phyloP scores from a whole-genome alignment of 2,113 vertebrate genomes.

The Ceratotherium simum region DNA sequence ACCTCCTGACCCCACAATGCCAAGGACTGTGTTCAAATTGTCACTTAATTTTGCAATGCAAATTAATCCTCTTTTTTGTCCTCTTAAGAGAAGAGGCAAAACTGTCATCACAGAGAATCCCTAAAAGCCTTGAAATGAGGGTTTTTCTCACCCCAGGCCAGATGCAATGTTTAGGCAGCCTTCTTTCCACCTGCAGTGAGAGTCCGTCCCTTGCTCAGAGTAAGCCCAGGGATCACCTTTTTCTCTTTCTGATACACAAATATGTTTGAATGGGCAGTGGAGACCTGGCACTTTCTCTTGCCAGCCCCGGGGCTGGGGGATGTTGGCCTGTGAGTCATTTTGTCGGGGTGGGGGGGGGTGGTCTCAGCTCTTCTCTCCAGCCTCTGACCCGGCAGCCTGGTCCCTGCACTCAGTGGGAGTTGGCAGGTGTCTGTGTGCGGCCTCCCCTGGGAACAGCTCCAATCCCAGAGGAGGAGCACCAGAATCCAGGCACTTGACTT shows the following conservation, averaged over 20 bases:
- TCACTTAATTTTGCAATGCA: background rate
- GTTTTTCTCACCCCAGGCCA: background rate
- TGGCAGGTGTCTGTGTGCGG: background rate
- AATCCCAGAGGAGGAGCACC: background rate
- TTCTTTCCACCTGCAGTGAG: too few species aligned
- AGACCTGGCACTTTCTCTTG: background rate
- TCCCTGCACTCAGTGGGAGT: background rate
- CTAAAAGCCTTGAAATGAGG: background rate
- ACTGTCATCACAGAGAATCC: too few species aligned
- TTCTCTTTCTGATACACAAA: background rate
- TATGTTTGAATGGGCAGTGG: accelerated
- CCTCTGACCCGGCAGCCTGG: background rate
- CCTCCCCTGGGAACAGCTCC: background rate
- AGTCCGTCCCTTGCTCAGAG: background rate
- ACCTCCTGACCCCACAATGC: background rate
- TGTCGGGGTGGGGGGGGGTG: background rate
- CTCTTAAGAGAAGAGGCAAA: background rate
- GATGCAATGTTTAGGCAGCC: too few species aligned
- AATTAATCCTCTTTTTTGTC: background rate
- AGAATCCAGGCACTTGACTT: accelerated
- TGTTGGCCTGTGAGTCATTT: background rate
- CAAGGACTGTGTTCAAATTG: background rate
- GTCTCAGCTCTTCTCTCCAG: background rate
- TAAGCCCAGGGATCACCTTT: accelerated
- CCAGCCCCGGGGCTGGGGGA: background rate